Evolutionary conservation across 2,888 invertebrate genomes (phyloP).

Genomic region (Drosophila infuscata): DNA sequence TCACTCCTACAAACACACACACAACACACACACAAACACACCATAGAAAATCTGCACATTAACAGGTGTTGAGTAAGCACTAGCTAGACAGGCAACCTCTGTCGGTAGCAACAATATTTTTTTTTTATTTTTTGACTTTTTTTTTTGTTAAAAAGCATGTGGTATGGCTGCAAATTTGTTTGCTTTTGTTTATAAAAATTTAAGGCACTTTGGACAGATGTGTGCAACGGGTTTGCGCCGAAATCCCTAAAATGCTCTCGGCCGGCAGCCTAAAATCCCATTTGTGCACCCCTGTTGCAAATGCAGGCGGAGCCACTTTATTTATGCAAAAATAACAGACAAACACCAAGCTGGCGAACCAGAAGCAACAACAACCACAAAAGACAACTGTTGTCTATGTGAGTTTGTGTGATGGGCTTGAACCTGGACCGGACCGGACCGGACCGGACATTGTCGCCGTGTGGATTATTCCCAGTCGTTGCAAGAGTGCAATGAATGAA

Average conservation of each 20-base stretch:
- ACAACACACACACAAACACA: conserved; percentile 18
- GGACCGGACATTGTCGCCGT: conserved; percentile 73
- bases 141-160: conserved; percentile 47
- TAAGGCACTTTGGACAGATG: conserved; percentile 73
- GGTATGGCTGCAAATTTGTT: conserved; percentile 72
- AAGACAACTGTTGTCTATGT: conserved; percentile 60
- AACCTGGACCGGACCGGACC: conserved; percentile 36
- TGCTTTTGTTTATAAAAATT: conserved; percentile 79
- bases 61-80: conserved; percentile 81
- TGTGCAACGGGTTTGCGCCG: conserved; percentile 42
- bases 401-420: conserved; percentile 25
- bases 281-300: conserved; percentile 57
- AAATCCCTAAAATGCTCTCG: conserved; percentile 66
- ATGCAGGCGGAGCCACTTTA: conserved; percentile 58
- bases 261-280: conserved; percentile 71
- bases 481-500: conserved; percentile 80
- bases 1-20: conserved; percentile 4
- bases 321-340: conserved; percentile 80
- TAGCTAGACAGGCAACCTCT: conserved; percentile 36
- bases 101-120: conserved; percentile 39
- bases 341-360: conserved; percentile 47
- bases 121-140: conserved; percentile 4
- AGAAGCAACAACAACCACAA: conserved; percentile 38
- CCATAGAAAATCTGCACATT: conserved; percentile 61
- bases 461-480: conserved; percentile 81